These are phyloP conservation scores for Gouania willdenowi DNA, from an alignment of 2,797 vertebrate species.

Conservation along the genomic window DNA sequence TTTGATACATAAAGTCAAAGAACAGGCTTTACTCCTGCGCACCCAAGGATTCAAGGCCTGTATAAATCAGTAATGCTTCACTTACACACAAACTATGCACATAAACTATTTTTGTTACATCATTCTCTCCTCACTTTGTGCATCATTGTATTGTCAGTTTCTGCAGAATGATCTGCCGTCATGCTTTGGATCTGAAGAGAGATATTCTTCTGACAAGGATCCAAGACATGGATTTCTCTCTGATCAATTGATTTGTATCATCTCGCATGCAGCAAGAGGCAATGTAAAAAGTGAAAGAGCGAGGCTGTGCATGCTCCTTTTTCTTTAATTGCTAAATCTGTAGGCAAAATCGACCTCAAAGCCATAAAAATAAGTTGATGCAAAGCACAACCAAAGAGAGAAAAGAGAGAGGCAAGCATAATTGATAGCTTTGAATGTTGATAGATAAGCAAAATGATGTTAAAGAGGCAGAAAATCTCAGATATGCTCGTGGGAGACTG, in stretches of 20 bases:
- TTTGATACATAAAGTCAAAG: slow-evolving; percentile 32
- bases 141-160: no score
- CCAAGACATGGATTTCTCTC: background rate
- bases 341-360: slow-evolving; percentile 2
- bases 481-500: slow-evolving; percentile 13
- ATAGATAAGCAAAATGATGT: slow-evolving; percentile 12
- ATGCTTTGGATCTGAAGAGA: slow-evolving; percentile 1
- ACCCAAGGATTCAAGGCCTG: slow-evolving; percentile 32
- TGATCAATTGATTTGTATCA: background rate
- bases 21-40: slow-evolving; percentile 13
- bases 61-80: slow-evolving; percentile 37
- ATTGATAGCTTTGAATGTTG: slow-evolving; percentile 15
- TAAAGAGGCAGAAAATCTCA: slow-evolving; percentile 3
- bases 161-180: slow-evolving; percentile 10
- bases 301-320: background rate
- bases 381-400: slow-evolving; percentile 1
- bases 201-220: background rate
- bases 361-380: slow-evolving; percentile 8
- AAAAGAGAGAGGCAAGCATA: slow-evolving; percentile 3
- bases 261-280: background rate
- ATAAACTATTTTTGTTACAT: slow-evolving; percentile 14
- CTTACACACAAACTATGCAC: slow-evolving; percentile 6
- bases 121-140: slow-evolving; percentile 28
- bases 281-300: background rate
- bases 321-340: slow-evolving; percentile 4